These are phyloP conservation scores for Columba livia DNA, from an alignment of 2,113 vertebrate species.

Conservation along the genomic window DNA sequence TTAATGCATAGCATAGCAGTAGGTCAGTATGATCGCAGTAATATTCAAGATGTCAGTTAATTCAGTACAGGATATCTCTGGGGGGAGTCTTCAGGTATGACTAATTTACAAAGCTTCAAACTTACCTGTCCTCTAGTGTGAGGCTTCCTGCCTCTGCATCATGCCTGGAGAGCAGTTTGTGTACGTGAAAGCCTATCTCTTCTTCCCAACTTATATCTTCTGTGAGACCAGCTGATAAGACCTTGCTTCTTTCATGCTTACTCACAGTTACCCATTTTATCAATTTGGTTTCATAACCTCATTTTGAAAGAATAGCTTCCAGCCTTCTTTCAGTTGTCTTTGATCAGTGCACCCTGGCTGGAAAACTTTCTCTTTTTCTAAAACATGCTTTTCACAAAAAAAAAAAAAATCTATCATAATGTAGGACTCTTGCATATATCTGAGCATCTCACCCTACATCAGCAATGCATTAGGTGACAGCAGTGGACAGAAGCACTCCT, in stretches of 20 bases:
- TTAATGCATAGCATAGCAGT: background rate
- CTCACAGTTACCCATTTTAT: background rate
- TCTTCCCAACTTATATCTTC: background rate
- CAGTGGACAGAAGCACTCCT: background rate
- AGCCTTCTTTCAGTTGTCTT: background rate
- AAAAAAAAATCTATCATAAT: background rate
- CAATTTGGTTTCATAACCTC: constrained; percentile 2
- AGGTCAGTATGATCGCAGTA: background rate
- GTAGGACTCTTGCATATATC: rapidly evolving
- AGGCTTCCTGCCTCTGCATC: background rate
- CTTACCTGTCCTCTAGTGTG: background rate
- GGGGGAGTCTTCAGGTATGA: background rate
- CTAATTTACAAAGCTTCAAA: background rate
- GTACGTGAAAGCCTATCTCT: background rate
- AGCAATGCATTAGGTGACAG: rapidly evolving
- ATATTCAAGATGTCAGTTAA: background rate
- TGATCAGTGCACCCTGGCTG: background rate
- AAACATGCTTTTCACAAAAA: background rate
- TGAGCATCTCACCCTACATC: rapidly evolving
- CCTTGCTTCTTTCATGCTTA: background rate
- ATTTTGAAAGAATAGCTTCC: background rate
- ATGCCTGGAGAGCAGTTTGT: background rate
- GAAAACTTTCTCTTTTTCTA: background rate
- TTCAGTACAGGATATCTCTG: background rate
- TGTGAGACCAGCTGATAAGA: background rate